Evolutionary conservation across 2,113 vertebrate species (phyloP), one percentile per base, ranked within the genome.

Genomic region (Odontophorus gujanensis): DNA sequence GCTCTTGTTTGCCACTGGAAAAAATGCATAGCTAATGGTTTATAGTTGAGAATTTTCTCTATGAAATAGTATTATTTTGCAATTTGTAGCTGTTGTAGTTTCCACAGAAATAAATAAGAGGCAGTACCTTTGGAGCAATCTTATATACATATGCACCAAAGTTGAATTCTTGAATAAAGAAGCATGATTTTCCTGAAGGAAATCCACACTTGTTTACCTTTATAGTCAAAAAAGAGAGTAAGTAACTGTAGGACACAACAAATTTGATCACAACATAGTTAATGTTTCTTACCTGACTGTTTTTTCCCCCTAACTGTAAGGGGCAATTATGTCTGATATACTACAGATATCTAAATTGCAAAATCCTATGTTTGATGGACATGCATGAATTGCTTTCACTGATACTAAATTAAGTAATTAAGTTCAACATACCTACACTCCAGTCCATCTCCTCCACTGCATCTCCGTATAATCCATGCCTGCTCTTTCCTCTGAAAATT

Each of bases 381-480:
- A 40, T 5, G 50, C 89, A 38, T 4, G 0, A 76, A 85, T 58
- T 62, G 9, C 6, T 8, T 58, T 5, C 21, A 50, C 0, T 36
- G 32, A 16, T 58, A 11, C 43, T 66, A 85, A 87, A 63, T 18
- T 16, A 81, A 2, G 69, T 4, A 87, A 63, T 18, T 16, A 81
- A 2, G 69, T 4, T 14, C 8, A 74, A 96, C 98, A 8, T 96
- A 99, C 99, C 99, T 7, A 99, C 97, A 26, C 98, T 98, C 99
- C 99, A 99, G 96, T 99, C 99, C 97, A 99, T 98, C 88, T 99
- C 99, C 51, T 99, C 98, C 26, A 98, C 97, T 0, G 98, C 97
- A 45, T 99, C 99, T 4, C 99, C 99, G 11, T 99, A 99, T 43
- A 98, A 74, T 11, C 98, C 98, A 10, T 99, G 99, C 3, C 53